Evolutionary conservation across 2,113 vertebrate genomes (phyloP), one percentile per base, ranked within the genome.

Genomic region (Panthera tigris): DNA sequence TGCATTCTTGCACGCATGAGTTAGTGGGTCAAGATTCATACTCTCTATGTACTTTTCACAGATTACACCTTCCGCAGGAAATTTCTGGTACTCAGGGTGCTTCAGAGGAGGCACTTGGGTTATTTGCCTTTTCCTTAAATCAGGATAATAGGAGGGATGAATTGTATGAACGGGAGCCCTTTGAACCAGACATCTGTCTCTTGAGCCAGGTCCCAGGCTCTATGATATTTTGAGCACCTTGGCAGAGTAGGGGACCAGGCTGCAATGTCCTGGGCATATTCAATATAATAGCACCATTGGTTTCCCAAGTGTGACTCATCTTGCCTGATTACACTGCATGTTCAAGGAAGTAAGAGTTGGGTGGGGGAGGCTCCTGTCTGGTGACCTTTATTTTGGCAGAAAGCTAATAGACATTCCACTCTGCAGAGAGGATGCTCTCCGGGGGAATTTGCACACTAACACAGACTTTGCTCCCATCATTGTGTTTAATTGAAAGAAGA

Each of bases 321-420:
- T 97, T 85, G 89, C 88, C 95, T 89, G 97, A 97, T 98, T 98
- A 97, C 87, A 85, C 94, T 97, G 86, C 94, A 55, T 97, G 85
- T 96, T 98, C 95, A 94, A 95, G 83, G 92, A 97, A 98, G 96
- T 89, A 94, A 97, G 96, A 96, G 92, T 65, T 89, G 68, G 89
- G 95, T 66, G 66, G 21, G 96, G 92, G 92, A 95, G 93, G 61
- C 96, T 97, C 39, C 98, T 97, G 96, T 92, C 97, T 98, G 96
- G 82, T 98, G 98, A 98, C 98, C 98, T 98, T 98, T 98, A 93
- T 98, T 99, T 98, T 98, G 97, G 95, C 96, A 69, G 97, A 98
- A 97, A 98, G 97, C 98, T 98, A 97, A 97, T 89, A 98, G 98
- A 90, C 94, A 97, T 91, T 0, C 9, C 96, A 84, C 55, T 98